Evolutionary conservation across 37 sponge, comb jelly and placozoan genomes (phyloP).

Genomic region (Ephydatia muelleri): DNA sequence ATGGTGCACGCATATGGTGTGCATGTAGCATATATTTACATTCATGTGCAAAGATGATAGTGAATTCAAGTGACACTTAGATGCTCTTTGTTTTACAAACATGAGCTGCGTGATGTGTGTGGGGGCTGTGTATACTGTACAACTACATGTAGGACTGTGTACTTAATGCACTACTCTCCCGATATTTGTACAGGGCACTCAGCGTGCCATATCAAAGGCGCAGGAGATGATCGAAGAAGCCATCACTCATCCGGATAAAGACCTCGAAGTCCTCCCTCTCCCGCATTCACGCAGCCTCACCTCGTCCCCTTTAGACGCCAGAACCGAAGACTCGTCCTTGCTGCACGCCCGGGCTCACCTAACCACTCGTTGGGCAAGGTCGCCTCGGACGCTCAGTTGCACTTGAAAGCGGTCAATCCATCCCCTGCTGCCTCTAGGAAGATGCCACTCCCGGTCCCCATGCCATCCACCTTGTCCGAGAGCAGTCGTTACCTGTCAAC

Average conservation of each 20-base stretch:
- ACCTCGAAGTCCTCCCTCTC: constrained; percentile 6
- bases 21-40: not conserved
- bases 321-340: not conserved
- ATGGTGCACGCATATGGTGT: no score
- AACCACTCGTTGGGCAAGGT: not conserved
- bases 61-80: not conserved
- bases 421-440: no score
- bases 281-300: not conserved
- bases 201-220: constrained; percentile 64
- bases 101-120: not conserved
- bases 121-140: not conserved
- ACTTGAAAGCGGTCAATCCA: no score
- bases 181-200: constrained; percentile 52
- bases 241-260: constrained; percentile 67
- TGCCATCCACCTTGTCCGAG: constrained; percentile 20
- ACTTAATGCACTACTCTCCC: no score
- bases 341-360: not conserved
- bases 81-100: not conserved
- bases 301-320: not conserved
- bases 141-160: no score
- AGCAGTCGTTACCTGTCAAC: constrained; percentile 31
- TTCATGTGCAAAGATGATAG: not conserved
- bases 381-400: no score
- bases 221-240: constrained; percentile 81
- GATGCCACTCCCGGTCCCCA: no score